Percentiles rank a stretch among this genome's conserved stretches.
Conservation (phyloP, 2,797 vertebrate genomes). For the Crenuchus spilurus region DNA sequence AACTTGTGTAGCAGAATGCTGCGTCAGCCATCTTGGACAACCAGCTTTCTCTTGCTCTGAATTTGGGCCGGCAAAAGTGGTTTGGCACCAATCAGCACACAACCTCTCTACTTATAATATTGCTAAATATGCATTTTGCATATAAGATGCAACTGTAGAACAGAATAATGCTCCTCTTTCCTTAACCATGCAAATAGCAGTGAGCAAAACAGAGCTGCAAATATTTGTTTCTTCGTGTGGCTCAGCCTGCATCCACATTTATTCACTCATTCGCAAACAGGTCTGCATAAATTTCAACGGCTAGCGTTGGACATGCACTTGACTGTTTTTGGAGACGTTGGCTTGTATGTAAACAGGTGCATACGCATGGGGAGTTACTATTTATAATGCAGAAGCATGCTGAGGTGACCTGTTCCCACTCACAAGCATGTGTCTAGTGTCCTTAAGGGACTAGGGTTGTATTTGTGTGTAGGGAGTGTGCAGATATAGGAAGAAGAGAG, state of each 20-base stretch:
- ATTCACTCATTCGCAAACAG: slow-evolving; percentile 25
- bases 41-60: too few species aligned
- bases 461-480: not conserved
- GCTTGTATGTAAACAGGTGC: slow-evolving; percentile 9
- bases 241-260: slow-evolving; percentile 27
- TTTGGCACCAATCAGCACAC: not conserved
- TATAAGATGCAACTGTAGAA: not conserved
- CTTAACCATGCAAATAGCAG: slow-evolving; percentile 12
- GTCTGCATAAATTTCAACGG: slow-evolving; percentile 41
- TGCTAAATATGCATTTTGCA: not conserved
- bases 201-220: slow-evolving; percentile 31
- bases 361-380: slow-evolving; percentile 28
- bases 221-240: slow-evolving; percentile 14
- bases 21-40: too few species aligned
- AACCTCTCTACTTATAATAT: not conserved
- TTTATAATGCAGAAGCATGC: slow-evolving; percentile 14
- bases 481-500: not conserved
- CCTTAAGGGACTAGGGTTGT: slow-evolving; percentile 5
- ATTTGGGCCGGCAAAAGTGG: not conserved
- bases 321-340: slow-evolving; percentile 23
- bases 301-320: slow-evolving; percentile 23
- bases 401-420: slow-evolving; percentile 24
- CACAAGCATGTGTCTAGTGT: slow-evolving; percentile 29
- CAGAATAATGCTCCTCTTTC: not conserved
- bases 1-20: too few species aligned